These are phyloP conservation scores for Eclectus roratus DNA, from an alignment of 2,113 vertebrate genomes.

Conservation along the genomic window DNA sequence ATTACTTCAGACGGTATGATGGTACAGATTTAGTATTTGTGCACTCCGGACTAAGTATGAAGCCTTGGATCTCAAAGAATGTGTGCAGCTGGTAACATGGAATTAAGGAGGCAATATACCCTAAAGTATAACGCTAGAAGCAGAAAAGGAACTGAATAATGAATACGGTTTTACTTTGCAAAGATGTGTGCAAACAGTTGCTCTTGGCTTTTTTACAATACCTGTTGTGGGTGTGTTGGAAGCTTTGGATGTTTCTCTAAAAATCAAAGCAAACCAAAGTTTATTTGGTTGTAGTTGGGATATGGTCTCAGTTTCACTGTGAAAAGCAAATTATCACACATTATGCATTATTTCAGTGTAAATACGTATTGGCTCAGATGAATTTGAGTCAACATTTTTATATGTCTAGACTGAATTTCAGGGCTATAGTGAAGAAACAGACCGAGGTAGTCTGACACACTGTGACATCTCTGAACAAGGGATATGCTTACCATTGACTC, in stretches of 20 bases:
- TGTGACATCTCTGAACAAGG: not conserved
- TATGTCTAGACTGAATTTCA: not conserved
- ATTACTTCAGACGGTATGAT: not conserved
- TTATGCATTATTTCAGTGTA: not conserved
- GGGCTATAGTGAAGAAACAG: not conserved
- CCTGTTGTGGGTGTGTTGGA: not conserved
- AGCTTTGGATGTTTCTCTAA: not conserved
- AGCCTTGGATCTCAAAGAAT: not conserved
- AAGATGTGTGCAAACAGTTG: not conserved
- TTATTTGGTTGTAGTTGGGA: not conserved
- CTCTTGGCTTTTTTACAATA: constrained; percentile 28
- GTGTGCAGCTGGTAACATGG: not conserved
- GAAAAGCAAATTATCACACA: not conserved
- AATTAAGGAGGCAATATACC: not conserved
- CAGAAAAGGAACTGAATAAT: not conserved
- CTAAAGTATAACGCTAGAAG: not conserved
- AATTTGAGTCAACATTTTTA: not conserved
- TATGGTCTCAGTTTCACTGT: not conserved
- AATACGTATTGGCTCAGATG: not conserved
- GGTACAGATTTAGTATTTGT: not conserved
- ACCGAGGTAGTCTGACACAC: not conserved
- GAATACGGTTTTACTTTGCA: not conserved
- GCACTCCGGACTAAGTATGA: not conserved
- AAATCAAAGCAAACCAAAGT: not conserved
- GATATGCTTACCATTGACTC: not conserved